These are phyloP conservation scores for Coptotermes formosanus DNA, from an alignment of 1,140 invertebrate species.

Conservation along the genomic window DNA sequence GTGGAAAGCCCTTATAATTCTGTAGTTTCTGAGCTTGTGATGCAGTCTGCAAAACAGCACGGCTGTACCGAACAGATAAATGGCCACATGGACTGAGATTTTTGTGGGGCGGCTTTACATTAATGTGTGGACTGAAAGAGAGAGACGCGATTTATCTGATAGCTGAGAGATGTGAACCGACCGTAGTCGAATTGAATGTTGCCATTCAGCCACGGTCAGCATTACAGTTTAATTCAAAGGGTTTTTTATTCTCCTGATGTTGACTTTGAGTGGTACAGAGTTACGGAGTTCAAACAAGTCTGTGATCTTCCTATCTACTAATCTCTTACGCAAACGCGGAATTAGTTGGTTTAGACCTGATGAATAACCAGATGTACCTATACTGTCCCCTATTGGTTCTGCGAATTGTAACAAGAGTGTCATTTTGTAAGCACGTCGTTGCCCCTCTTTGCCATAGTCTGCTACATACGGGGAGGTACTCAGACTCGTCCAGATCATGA, in stretches of 20 bases:
- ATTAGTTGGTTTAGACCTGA: not conserved
- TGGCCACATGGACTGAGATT: not conserved
- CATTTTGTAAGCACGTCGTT: too few relatives aligned
- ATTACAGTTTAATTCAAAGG: not conserved
- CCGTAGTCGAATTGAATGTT: not conserved
- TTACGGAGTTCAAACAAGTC: slow-evolving; percentile 10
- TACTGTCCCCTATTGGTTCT: not conserved
- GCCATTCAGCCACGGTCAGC: not conserved
- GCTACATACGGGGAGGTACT: too few relatives aligned
- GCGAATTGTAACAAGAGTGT: not conserved
- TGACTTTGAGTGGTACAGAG: not conserved
- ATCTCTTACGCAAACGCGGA: not conserved
- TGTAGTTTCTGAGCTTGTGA: too few relatives aligned
- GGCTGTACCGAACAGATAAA: not conserved
- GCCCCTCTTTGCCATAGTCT: too few relatives aligned
- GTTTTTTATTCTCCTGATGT: not conserved
- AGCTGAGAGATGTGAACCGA: not conserved
- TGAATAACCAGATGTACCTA: not conserved
- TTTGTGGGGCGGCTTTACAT: not conserved
- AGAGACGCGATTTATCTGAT: not conserved
- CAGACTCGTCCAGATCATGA: too few relatives aligned
- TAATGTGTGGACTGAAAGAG: not conserved
- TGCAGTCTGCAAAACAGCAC: not conserved
- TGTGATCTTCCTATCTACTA: not conserved
- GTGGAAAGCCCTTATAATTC: too few relatives aligned